phyloP scores from a whole-genome alignment of 1,140 invertebrate genomes.

The Chelonus insularis region DNA sequence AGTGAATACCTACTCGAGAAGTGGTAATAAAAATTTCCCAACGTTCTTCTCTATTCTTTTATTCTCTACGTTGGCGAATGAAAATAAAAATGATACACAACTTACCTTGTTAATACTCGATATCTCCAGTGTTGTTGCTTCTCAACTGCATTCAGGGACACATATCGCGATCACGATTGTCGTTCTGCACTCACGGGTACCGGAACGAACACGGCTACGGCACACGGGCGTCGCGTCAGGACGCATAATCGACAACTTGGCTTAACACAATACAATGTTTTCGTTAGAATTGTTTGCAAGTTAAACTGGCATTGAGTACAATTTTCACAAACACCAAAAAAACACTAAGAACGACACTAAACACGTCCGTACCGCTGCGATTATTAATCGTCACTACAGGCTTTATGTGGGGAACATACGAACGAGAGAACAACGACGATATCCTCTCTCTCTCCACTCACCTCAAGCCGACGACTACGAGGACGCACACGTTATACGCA shows the following conservation, averaged over 20 bases:
- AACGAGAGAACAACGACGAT: not conserved
- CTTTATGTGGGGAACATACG: constrained; percentile 7
- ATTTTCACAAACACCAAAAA: no score
- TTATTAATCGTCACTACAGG: constrained; percentile 26
- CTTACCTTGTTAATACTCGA: no score
- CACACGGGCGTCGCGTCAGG: constrained; percentile 24
- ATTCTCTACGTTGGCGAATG: no score
- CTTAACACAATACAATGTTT: no score
- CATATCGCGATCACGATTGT: constrained; percentile 16
- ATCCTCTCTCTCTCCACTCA: not conserved
- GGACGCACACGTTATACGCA: constrained; percentile 16
- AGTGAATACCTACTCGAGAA: no score
- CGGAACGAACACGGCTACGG: constrained; percentile 4
- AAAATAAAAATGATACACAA: no score
- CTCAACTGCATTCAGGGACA: constrained; percentile 15
- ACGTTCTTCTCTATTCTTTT: no score
- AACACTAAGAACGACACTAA: no score
- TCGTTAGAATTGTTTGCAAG: not conserved
- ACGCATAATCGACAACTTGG: constrained; percentile 19
- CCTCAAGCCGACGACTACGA: constrained; percentile 7
- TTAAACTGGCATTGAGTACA: no score
- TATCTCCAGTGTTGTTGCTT: no score
- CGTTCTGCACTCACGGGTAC: constrained; percentile 22
- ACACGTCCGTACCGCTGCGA: constrained; percentile 20
- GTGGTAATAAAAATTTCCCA: no score